Percentiles rank a stretch among this genome's conserved stretches.
These are phyloP conservation scores for Siderastrea radians DNA, from an alignment of 92 coral and sea anemone species.

Conservation along the genomic window DNA sequence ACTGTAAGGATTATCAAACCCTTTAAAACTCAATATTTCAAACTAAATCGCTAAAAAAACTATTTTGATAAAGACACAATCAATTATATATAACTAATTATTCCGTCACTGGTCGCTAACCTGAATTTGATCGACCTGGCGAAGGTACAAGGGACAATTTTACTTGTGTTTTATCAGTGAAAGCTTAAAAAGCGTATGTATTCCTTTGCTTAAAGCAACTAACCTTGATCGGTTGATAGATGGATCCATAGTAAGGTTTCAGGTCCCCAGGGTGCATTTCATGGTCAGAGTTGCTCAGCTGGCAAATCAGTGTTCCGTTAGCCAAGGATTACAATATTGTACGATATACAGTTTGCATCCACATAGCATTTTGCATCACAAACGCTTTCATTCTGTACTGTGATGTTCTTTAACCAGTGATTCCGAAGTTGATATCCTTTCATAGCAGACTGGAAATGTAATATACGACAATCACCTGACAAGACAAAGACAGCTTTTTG, in stretches of 20 bases:
- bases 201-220: neutral
- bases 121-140: no score
- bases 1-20: neutral
- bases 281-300: slow-evolving; percentile 29
- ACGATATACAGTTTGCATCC: slow-evolving; percentile 10
- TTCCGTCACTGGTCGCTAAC: no score
- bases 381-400: neutral
- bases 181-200: no score
- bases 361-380: slow-evolving; percentile 8
- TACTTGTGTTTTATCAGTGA: no score
- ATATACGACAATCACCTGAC: slow-evolving; percentile 8
- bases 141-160: no score
- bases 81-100: no score
- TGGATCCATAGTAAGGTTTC: neutral
- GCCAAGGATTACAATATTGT: neutral
- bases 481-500: neutral
- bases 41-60: neutral
- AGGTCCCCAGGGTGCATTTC: slow-evolving; percentile 4
- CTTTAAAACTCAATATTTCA: neutral
- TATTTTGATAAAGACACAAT: no score
- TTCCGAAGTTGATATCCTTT: slow-evolving; percentile 1
- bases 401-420: slow-evolving; percentile 1
- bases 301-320: neutral
- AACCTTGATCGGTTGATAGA: slow-evolving; percentile 11
- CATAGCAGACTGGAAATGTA: slow-evolving; percentile 1